Conservation (phyloP, 2,888 invertebrate species). For the Hypomecis atomaria region DNA sequence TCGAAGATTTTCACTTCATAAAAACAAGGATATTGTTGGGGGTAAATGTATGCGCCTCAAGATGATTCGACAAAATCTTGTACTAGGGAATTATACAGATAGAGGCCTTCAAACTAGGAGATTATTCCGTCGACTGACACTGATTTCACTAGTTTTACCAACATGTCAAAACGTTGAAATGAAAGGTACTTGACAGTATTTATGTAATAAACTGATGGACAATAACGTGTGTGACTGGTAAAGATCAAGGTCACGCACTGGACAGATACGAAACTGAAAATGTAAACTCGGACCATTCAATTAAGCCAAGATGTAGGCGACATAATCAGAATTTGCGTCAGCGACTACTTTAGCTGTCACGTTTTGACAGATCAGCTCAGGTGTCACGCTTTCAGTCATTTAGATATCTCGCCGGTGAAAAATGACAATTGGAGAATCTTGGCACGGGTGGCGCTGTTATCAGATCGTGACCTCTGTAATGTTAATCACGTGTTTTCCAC, state of each 20-base stretch:
- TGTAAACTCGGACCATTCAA: constrained; percentile 11
- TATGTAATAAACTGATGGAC: too few species aligned
- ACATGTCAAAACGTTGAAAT: too few species aligned
- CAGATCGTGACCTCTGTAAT: constrained; percentile 52
- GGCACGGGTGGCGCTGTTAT: constrained; percentile 57
- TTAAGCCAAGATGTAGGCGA: constrained; percentile 35
- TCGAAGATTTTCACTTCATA: too few species aligned
- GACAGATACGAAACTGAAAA: not conserved
- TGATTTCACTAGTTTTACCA: too few species aligned
- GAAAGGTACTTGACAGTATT: too few species aligned
- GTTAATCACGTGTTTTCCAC: constrained; percentile 42
- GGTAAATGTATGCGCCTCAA: too few species aligned
- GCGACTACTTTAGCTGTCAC: constrained; percentile 43
- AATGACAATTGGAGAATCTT: constrained; percentile 62
- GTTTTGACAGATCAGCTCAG: constrained; percentile 57
- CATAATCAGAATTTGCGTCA: constrained; percentile 49
- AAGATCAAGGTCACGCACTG: not conserved
- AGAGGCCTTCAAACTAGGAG: too few species aligned
- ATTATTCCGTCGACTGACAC: too few species aligned
- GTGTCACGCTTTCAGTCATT: constrained; percentile 50
- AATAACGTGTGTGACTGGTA: not conserved
- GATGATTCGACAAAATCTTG: too few species aligned
- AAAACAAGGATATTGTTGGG: too few species aligned
- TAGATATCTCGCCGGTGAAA: constrained; percentile 55
- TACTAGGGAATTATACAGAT: too few species aligned